Evolutionary conservation across 2,113 vertebrate genomes (phyloP).

Genomic region (Zapornia atra): DNA sequence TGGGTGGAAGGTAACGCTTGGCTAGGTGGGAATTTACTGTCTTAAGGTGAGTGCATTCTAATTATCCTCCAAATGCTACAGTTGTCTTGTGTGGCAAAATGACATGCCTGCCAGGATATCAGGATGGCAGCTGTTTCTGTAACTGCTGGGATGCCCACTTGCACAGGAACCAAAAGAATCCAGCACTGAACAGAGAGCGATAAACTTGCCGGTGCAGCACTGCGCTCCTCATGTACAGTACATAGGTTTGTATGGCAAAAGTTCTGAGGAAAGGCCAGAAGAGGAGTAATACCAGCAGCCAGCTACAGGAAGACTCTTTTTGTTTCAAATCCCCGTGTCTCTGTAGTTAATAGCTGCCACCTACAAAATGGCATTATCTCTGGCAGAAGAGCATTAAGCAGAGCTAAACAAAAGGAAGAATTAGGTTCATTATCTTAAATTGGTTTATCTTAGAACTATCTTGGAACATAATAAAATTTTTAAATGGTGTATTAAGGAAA

Average conservation of each 20-base stretch:
- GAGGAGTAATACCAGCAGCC: background rate
- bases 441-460: constrained; percentile 10
- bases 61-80: background rate
- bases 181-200: background rate
- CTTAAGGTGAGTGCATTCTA: background rate
- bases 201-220: background rate
- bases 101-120: background rate
- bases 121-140: background rate
- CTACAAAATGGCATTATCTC: constrained; percentile 30
- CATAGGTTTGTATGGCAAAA: background rate
- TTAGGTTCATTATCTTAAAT: constrained; percentile 20
- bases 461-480: constrained; percentile 9
- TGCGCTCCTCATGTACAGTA: background rate
- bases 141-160: background rate
- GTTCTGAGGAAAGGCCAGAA: background rate
- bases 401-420: constrained; percentile 28
- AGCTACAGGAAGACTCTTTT: background rate
- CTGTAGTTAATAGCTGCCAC: constrained; percentile 14
- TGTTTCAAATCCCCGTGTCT: background rate
- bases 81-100: background rate
- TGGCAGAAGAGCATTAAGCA: constrained; percentile 8
- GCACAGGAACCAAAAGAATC: background rate
- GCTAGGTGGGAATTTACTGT: background rate
- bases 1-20: background rate
- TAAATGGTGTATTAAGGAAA: constrained; percentile 12